These are phyloP conservation scores for Pristionchus exspectatus DNA, from an alignment of 2,888 invertebrate genomes.

Conservation along the genomic window DNA sequence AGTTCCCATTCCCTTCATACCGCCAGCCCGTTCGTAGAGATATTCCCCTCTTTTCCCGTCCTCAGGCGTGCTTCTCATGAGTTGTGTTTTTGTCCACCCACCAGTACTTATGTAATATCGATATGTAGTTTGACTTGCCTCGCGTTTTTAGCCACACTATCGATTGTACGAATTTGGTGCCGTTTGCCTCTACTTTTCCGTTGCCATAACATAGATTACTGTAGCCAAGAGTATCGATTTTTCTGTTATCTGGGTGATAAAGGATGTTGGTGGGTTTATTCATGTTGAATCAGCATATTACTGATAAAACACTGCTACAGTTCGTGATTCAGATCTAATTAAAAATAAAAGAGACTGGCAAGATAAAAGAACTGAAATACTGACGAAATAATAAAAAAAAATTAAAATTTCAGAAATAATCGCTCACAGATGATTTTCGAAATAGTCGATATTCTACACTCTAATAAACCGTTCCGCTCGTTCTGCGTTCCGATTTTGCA, in stretches of 20 bases:
- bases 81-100: neutral
- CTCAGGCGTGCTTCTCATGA: slow-evolving; percentile 5
- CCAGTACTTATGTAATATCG: neutral
- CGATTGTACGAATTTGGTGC: slow-evolving; percentile 42
- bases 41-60: neutral
- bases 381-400: too few relatives aligned
- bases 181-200: neutral
- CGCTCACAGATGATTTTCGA: too few relatives aligned
- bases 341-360: too few relatives aligned
- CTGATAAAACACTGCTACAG: too few relatives aligned
- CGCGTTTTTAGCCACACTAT: slow-evolving; percentile 13
- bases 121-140: slow-evolving; percentile 10
- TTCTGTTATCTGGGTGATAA: slow-evolving; percentile 45
- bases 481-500: too few relatives aligned
- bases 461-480: too few relatives aligned
- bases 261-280: slow-evolving; percentile 10
- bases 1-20: neutral
- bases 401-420: too few relatives aligned
- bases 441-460: too few relatives aligned
- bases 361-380: too few relatives aligned
- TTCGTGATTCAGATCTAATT: too few relatives aligned
- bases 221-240: slow-evolving; percentile 30
- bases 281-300: too few relatives aligned
- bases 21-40: neutral
- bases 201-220: slow-evolving; percentile 37